Percentiles rank a stretch among this genome's conserved stretches.
Evolutionary conservation across 1,140 invertebrate genomes (phyloP).

Genomic region (Caerostris darwini): DNA sequence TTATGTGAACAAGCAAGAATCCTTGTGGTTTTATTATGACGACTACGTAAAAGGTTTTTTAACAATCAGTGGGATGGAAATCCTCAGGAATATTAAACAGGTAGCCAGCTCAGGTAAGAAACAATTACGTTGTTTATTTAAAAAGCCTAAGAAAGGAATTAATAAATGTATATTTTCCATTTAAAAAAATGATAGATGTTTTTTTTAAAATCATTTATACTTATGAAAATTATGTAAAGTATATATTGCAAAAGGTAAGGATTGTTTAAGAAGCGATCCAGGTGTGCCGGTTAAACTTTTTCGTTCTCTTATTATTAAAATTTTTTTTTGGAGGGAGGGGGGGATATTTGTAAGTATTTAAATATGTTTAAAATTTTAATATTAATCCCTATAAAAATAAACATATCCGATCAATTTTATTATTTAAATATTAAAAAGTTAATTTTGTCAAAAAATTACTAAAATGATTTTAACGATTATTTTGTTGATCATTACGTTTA

Average conservation of each 20-base stretch:
- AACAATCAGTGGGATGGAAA: constrained; percentile 54
- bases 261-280: neutral
- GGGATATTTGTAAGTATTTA: no score
- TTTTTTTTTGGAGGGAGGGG: neutral
- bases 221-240: neutral
- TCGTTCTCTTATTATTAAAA: neutral
- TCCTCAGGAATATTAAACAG: constrained; percentile 62
- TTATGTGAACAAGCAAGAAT: constrained; percentile 4
- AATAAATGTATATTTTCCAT: no score
- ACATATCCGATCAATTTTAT: no score
- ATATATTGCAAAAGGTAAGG: neutral
- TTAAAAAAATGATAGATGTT: neutral
- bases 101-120: constrained; percentile 67
- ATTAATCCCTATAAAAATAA: no score
- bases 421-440: no score
- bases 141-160: no score
- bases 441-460: no score
- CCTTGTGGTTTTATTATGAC: constrained; percentile 42
- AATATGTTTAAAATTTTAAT: no score
- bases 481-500: no score
- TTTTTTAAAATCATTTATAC: neutral
- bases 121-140: neutral
- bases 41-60: constrained; percentile 8
- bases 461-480: no score
- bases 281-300: neutral